A percentile compares a stretch with the other conserved stretches of the same genome.
Conservation (phyloP, 1,140 invertebrate species). For the Bombus cullumanus region DNA sequence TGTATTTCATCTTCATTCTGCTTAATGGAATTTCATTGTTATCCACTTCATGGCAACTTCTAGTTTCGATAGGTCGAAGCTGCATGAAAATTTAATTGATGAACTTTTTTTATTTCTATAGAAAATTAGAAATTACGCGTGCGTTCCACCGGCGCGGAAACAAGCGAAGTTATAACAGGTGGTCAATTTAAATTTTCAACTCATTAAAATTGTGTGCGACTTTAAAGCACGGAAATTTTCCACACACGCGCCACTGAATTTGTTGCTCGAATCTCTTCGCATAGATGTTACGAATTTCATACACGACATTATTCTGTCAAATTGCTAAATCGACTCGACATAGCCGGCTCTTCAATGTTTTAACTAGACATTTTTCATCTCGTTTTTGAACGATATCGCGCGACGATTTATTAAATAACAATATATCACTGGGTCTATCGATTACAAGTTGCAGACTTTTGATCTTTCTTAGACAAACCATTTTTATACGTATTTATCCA, state of each 20-base stretch:
- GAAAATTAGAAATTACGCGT: neutral
- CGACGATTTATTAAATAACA: no score
- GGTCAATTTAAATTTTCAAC: neutral
- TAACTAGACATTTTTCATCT: no score
- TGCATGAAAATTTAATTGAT: neutral
- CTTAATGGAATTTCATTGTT: no score
- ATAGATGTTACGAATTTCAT: neutral
- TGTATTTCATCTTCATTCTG: no score
- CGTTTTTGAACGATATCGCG: no score
- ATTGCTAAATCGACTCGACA: no score
- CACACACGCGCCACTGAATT: no score
- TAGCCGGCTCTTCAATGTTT: no score
- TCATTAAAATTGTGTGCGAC: neutral
- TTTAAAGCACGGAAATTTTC: neutral
- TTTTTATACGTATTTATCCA: no score
- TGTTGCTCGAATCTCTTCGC: neutral
- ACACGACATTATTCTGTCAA: neutral
- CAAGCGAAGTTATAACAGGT: neutral
- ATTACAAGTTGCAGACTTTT: no score
- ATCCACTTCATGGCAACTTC: no score
- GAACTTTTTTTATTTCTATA: neutral
- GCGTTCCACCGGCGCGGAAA: neutral
- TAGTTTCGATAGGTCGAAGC: neutral
- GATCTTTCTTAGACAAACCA: no score
- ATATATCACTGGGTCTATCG: rapidly evolving